Conservation (phyloP, 2,888 invertebrate genomes). For the Sphecodes monilicornis region DNA sequence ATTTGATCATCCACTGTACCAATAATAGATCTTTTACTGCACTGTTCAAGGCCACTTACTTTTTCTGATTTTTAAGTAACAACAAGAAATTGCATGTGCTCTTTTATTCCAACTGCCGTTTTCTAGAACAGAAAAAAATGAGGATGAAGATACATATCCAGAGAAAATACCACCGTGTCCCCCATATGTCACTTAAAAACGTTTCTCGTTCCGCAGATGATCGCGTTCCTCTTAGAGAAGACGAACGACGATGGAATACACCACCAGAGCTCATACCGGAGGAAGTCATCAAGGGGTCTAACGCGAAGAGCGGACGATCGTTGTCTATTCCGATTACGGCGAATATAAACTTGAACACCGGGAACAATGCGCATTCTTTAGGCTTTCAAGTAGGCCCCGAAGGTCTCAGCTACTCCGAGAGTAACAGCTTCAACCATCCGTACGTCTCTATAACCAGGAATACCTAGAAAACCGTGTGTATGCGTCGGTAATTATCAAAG, state of each 20-base stretch:
- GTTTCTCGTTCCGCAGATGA: slow-evolving; percentile 69
- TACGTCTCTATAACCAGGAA: slow-evolving; percentile 21
- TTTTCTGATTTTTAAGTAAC: neutral
- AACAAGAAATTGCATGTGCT: neutral
- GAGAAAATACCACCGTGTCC: neutral
- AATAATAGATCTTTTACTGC: neutral
- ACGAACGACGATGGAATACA: slow-evolving; percentile 75
- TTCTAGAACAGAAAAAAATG: neutral
- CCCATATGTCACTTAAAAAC: neutral
- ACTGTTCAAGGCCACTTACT: neutral
- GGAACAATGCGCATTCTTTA: slow-evolving; percentile 78
- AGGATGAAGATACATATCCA: neutral
- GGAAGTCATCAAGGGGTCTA: slow-evolving; percentile 47
- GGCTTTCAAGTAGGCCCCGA: slow-evolving; percentile 76
- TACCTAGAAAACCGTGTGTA: neutral
- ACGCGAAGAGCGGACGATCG: slow-evolving; percentile 63
- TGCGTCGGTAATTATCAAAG: neutral
- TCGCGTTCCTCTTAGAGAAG: slow-evolving; percentile 64
- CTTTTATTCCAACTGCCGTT: neutral
- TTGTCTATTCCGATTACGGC: slow-evolving; percentile 80
- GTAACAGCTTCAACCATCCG: slow-evolving; percentile 75
- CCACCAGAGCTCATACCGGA: slow-evolving; percentile 74
- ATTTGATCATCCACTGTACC: too few relatives aligned
- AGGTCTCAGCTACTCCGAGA: slow-evolving; percentile 79
- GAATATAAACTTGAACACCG: slow-evolving; percentile 77